These are phyloP conservation scores for Hyles vespertilio DNA, from an alignment of 1,140 invertebrate species.

Conservation along the genomic window DNA sequence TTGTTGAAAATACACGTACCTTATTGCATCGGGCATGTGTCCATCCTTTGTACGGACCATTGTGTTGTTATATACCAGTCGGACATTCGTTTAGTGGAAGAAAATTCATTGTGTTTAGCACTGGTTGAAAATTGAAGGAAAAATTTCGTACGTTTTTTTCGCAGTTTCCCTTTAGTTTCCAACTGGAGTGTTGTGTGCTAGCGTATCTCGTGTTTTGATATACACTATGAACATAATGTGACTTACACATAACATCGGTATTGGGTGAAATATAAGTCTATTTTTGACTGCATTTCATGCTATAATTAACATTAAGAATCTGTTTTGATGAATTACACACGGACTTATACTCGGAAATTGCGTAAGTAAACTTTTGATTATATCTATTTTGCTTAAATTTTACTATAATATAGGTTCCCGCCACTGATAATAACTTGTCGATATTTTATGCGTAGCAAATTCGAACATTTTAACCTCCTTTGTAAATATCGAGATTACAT, in stretches of 20 bases:
- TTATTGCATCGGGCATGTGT: slow-evolving; percentile 44
- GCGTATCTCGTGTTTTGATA: slow-evolving; percentile 22
- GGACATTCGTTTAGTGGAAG: slow-evolving; percentile 14
- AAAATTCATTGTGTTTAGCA: slow-evolving; percentile 13
- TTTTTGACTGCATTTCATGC: slow-evolving; percentile 44
- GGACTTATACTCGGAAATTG: slow-evolving; percentile 48
- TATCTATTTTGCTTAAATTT: slow-evolving; percentile 25
- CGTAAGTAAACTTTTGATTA: slow-evolving; percentile 44
- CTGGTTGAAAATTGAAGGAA: slow-evolving; percentile 17
- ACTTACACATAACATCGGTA: slow-evolving; percentile 15
- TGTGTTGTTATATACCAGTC: slow-evolving; percentile 26
- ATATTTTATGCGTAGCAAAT: too few species aligned
- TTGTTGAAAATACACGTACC: slow-evolving; percentile 49
- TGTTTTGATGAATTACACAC: slow-evolving; percentile 23
- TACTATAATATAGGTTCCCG: slow-evolving; percentile 18
- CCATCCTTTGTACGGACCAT: slow-evolving; percentile 30
- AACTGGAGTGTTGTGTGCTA: slow-evolving; percentile 10
- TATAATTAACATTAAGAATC: slow-evolving; percentile 17
- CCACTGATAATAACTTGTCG: not conserved
- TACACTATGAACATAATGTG: slow-evolving; percentile 44
- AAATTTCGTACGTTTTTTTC: slow-evolving; percentile 25
- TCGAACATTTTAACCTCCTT: too few species aligned
- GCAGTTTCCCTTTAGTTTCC: slow-evolving; percentile 40
- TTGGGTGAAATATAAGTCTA: slow-evolving; percentile 40
- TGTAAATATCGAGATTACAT: too few species aligned